These are phyloP conservation scores for Cryptomyrus ogoouensis DNA, from an alignment of 2,113 vertebrate species.

Conservation along the genomic window DNA sequence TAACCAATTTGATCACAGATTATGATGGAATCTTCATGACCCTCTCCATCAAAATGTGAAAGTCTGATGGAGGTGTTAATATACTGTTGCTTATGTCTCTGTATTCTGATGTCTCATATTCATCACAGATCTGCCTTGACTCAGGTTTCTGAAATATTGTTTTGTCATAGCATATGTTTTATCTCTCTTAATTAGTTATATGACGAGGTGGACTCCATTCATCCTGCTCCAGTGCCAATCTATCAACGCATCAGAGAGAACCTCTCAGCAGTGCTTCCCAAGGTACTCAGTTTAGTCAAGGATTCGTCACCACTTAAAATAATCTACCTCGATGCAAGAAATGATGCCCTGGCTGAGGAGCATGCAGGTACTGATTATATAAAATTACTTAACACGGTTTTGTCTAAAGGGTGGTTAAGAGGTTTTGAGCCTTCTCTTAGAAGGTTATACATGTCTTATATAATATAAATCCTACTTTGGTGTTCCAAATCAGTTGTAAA, in stretches of 20 bases:
- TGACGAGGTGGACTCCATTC: neutral
- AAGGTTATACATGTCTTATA: neutral
- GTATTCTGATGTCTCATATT: too few species aligned
- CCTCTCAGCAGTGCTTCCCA: neutral
- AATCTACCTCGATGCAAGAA: neutral
- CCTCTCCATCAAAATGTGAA: too few species aligned
- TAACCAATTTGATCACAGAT: neutral
- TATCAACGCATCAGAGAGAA: neutral
- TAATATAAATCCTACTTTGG: neutral
- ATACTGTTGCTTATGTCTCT: too few species aligned
- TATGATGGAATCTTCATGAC: neutral
- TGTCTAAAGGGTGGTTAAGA: neutral
- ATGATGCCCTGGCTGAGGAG: slow-evolving; percentile 2
- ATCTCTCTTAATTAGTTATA: neutral
- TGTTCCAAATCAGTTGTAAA: neutral
- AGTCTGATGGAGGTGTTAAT: too few species aligned
- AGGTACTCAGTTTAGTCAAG: neutral
- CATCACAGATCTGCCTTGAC: too few species aligned
- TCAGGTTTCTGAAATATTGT: too few species aligned
- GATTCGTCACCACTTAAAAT: neutral
- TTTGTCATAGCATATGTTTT: neutral
- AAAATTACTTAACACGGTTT: neutral
- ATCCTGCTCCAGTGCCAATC: neutral
- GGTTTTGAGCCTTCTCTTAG: neutral
- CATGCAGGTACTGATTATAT: neutral